Evolutionary conservation across 2,113 vertebrate species (phyloP).

Genomic region (Oceanites oceanicus): DNA sequence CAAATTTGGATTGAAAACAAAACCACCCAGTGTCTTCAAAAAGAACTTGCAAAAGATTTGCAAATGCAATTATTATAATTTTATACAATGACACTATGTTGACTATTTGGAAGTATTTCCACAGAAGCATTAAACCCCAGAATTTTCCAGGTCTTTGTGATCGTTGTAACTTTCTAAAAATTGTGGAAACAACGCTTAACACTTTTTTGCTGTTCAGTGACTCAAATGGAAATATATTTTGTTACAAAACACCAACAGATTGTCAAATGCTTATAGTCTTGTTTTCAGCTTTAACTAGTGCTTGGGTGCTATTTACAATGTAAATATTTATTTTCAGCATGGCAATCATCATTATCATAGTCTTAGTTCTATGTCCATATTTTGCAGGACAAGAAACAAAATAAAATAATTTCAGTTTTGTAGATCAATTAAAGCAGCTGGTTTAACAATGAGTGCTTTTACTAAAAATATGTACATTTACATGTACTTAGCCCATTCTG

Average conservation of each 20-base stretch:
- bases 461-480: not conserved
- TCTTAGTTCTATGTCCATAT: not conserved
- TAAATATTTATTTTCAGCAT: constrained; percentile 42
- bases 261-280: not conserved
- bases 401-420: not conserved
- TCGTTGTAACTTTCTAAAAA: not conserved
- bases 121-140: not conserved
- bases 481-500: not conserved
- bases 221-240: constrained; percentile 9
- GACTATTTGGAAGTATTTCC: not conserved
- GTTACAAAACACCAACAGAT: constrained; percentile 24
- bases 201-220: not conserved
- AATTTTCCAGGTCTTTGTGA: not conserved
- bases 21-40: not conserved
- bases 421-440: not conserved
- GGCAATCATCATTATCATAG: not conserved
- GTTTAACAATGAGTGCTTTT: not conserved
- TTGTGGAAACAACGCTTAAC: not conserved
- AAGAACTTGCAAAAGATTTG: not conserved
- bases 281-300: constrained; percentile 3
- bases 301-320: constrained; percentile 4
- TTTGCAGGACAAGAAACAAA: constrained; percentile 1
- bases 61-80: not conserved
- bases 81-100: not conserved
- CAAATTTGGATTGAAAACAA: not conserved